Evolutionary conservation across 2,797 vertebrate species (phyloP).

Genomic region (Phoebastria nigripes): DNA sequence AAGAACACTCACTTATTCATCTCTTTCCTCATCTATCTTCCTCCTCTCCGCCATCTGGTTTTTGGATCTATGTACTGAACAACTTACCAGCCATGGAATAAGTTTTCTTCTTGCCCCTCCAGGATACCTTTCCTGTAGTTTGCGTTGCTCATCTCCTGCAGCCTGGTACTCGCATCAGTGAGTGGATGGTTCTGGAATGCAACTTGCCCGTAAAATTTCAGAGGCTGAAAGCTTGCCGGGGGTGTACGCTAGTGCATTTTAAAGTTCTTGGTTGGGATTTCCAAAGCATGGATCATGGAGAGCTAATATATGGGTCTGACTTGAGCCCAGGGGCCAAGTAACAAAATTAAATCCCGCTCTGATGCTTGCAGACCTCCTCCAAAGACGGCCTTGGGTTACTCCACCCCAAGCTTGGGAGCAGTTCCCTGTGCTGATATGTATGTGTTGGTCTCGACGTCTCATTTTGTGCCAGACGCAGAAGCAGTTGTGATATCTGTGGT

Average conservation of each 20-base stretch:
- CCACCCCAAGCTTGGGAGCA: background rate
- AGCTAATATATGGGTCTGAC: background rate
- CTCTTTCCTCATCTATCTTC: background rate
- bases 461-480: background rate
- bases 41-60: rapidly evolving
- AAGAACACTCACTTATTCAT: background rate
- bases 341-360: background rate
- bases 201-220: background rate
- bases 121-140: background rate
- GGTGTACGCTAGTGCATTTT: background rate
- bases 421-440: background rate
- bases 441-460: background rate
- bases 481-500: background rate
- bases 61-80: background rate
- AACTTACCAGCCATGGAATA: background rate
- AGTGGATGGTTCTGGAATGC: background rate
- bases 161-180: background rate
- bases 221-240: background rate
- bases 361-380: background rate
- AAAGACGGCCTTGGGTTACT: background rate
- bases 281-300: background rate
- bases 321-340: background rate
- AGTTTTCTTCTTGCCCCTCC: background rate
- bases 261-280: background rate
- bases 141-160: background rate